Evolutionary conservation across 2,888 invertebrate species (phyloP).

Genomic region (Pelosia muscerda): DNA sequence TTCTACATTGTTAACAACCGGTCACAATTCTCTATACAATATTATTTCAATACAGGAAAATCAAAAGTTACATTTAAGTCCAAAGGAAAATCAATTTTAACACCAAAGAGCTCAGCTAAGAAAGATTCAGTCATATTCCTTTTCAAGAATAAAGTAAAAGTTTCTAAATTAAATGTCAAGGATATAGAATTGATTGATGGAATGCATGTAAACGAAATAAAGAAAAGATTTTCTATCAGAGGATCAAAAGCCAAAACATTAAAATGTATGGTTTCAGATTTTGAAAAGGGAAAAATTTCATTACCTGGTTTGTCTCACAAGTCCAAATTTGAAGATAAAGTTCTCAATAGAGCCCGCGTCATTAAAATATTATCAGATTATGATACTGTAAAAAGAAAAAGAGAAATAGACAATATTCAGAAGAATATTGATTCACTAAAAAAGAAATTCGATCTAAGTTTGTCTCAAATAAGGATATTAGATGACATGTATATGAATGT

Average conservation of each 20-base stretch:
- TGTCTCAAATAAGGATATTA: slow-evolving; percentile 14
- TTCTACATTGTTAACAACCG: background rate
- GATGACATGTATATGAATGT: background rate
- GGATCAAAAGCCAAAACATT: slow-evolving; percentile 52
- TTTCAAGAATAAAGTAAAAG: slow-evolving; percentile 49
- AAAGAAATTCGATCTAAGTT: slow-evolving; percentile 29
- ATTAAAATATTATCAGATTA: slow-evolving; percentile 51
- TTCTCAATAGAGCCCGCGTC: slow-evolving; percentile 48
- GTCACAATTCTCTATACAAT: background rate
- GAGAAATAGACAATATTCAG: slow-evolving; percentile 23
- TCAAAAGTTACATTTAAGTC: background rate
- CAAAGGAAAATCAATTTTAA: background rate
- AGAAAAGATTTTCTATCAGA: slow-evolving; percentile 47
- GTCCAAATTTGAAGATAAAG: slow-evolving; percentile 46
- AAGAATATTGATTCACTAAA: slow-evolving; percentile 27
- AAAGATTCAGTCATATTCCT: slow-evolving; percentile 32
- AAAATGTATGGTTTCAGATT: slow-evolving; percentile 54
- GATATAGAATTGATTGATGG: slow-evolving; percentile 55
- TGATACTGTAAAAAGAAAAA: slow-evolving; percentile 37
- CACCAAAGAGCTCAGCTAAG: background rate
- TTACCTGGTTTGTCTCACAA: slow-evolving; percentile 47
- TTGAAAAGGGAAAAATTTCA: slow-evolving; percentile 51
- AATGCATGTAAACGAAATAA: slow-evolving; percentile 41
- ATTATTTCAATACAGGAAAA: slow-evolving; percentile 8
- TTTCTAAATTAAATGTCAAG: slow-evolving; percentile 47